phyloP scores from a whole-genome alignment of 2,113 vertebrate genomes.

The Morone chrysops region DNA sequence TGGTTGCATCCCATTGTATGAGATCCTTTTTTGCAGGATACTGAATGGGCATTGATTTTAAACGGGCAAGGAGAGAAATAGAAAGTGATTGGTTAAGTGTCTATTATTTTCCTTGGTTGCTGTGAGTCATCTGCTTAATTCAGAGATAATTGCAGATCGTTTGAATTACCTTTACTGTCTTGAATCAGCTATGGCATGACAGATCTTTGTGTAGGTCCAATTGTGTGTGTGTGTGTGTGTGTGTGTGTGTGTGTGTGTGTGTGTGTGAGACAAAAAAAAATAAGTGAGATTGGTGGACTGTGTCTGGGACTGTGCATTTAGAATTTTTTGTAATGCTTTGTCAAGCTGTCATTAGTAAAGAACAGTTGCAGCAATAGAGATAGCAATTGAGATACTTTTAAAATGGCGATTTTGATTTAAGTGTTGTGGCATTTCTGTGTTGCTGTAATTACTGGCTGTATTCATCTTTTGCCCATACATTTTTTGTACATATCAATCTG shows the following conservation, averaged over 20 bases:
- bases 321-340: neutral
- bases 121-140: slow-evolving; percentile 50
- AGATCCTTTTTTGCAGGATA: slow-evolving; percentile 16
- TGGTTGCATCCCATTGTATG: slow-evolving; percentile 20
- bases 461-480: neutral
- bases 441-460: neutral
- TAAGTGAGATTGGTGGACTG: neutral
- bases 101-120: slow-evolving; percentile 47
- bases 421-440: neutral
- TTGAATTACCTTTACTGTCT: slow-evolving; percentile 26
- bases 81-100: slow-evolving; percentile 46
- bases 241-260: neutral
- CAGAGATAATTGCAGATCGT: slow-evolving; percentile 37
- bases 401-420: slow-evolving; percentile 17
- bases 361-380: neutral
- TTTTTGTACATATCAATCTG: neutral
- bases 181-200: slow-evolving; percentile 11
- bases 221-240: neutral
- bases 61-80: slow-evolving; percentile 44
- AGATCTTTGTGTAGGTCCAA: slow-evolving; percentile 14
- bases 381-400: neutral
- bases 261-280: neutral
- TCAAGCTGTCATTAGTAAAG: slow-evolving; percentile 1
- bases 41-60: slow-evolving; percentile 62
- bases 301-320: slow-evolving; percentile 1